Evolutionary conservation across 2,797 vertebrate genomes (phyloP), one percentile per base, ranked within the genome.

Genomic region (Bradypodion pumilum): DNA sequence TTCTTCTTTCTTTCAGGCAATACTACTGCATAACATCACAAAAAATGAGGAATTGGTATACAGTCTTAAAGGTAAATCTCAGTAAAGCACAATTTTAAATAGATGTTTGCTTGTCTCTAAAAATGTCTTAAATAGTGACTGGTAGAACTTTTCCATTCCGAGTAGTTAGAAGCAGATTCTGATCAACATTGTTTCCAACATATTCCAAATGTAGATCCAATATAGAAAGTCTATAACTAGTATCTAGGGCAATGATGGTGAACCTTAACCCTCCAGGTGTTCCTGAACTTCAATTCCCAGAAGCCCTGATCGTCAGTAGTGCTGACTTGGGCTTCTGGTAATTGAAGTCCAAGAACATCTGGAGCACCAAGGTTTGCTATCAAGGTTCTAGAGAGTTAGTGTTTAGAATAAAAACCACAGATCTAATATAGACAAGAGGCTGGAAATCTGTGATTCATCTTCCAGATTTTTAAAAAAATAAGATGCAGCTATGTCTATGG

Each of bases 11-110:
- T 89, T 89, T n/a, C 87, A 97, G 96, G 94, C 94, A 0, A 8
- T 69, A 49, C 88, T 97, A 37, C 83, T 96, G 86, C 94, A 79
- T 88, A 96, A 96, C 23, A 94, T 96, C 86, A 95, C 95, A 79
- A 27, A 85, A 32, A 87, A 93, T 1, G 95, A 96, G 74, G 89
- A 5, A 83, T 6, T 96, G 80, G 93, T 96, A 88, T 89, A 94
- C 69, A 92, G 69, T 69, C 89, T 96, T 12, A 93, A 94, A 93
- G 96, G 96, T 96, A 91, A 5, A 68, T 84, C 0, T 1, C 68
- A 59, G 84, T 70, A 66, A 21, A 5, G 0, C 1, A 44, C 10
- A 35, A 5, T 13, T 0, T 37, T 4, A 0, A 63, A 6, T 0
- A 19, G 81, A 49, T 16, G 44, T 13, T 4, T 4, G 23, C 15